Base-by-base conservation (phyloP, 1,140 invertebrate species). In the Lepeophtheirus salmonis region DNA sequence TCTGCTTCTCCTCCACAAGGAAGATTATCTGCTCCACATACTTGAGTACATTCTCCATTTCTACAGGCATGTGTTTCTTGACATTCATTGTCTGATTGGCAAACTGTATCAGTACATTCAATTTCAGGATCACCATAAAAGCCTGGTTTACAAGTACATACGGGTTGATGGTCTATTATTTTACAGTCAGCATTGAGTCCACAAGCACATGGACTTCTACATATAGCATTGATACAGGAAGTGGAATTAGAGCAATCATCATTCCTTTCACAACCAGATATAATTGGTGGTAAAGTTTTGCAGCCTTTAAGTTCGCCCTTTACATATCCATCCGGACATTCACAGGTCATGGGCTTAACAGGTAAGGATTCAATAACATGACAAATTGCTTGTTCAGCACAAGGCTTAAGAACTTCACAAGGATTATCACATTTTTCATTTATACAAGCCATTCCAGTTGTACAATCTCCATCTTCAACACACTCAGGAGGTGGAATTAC, bases 321-420 rank as follows among this genome's bases (percentile, higher is more conserved):
- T 0, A 87, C 79, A 53, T 63, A 64, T 20, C 66, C 68, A 50
- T 67, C 68, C 17, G 86, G 86, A 67, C 88, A 91, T 0, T 83
- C 77, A 66, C 89, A 92, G 12, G 86, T 76, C 84, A 91, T 87
- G 0, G 86, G 89, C 50, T 86, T 76, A 1, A 90, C 81, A 0
- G 88, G 86, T 17, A 81, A 69, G 1, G 85, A 83, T 12, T 83
- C 78, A 18, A 84, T 77, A 0, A 89, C 86, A 70, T 82, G 76
- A 68, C 89, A 92, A 49, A 79, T 76, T 0, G 87, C 80, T 48
- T 86, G 86, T 59, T 77, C 75, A 18, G 78, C 75, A 67, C 89
- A 94, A 0, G 88, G 88, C 64, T 83, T 77, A 22, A 89, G 72
- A 0, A 78, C 74, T 4, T 75, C 69, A 64, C 89, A 94, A 1